Percentiles rank a stretch among this genome's conserved stretches.
phyloP scores from a whole-genome alignment of 1,140 invertebrate genomes.

The Drosophila prosaltans region DNA sequence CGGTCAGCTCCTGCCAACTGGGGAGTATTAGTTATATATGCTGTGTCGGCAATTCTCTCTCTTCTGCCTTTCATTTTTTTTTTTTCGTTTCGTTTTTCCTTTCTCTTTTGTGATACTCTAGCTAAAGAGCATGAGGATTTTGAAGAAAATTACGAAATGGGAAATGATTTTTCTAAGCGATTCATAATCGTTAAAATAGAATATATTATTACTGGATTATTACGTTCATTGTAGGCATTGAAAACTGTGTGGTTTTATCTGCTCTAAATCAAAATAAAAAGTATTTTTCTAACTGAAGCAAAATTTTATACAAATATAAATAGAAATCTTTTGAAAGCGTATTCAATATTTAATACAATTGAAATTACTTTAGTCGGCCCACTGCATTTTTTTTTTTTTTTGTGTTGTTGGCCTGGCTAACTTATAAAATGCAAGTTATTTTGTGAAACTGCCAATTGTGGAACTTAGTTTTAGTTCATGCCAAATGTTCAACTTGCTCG shows the following conservation, averaged over 20 bases:
- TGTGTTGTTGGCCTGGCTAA: slow-evolving; percentile 24
- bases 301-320: too few relatives aligned
- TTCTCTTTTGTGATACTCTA: neutral
- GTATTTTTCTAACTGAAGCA: too few relatives aligned
- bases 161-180: too few relatives aligned
- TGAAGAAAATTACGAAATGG: too few relatives aligned
- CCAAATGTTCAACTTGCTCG: slow-evolving; percentile 17
- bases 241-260: too few relatives aligned
- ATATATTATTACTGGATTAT: too few relatives aligned
- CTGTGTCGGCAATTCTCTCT: slow-evolving; percentile 65
- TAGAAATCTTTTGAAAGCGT: neutral
- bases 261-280: too few relatives aligned
- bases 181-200: too few relatives aligned
- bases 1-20: slow-evolving; percentile 70
- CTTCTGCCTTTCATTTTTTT: slow-evolving; percentile 3
- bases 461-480: slow-evolving; percentile 56
- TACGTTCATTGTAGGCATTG: too few relatives aligned
- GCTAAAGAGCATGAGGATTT: neutral
- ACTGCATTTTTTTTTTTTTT: slow-evolving; percentile 17
- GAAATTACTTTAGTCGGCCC: neutral
- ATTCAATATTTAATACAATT: neutral
- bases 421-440: slow-evolving; percentile 54
- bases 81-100: neutral
- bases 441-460: slow-evolving; percentile 74
- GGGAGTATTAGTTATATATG: slow-evolving; percentile 69